These are phyloP conservation scores for Cistogaster globosa DNA, from an alignment of 2,888 invertebrate species.

Conservation along the genomic window DNA sequence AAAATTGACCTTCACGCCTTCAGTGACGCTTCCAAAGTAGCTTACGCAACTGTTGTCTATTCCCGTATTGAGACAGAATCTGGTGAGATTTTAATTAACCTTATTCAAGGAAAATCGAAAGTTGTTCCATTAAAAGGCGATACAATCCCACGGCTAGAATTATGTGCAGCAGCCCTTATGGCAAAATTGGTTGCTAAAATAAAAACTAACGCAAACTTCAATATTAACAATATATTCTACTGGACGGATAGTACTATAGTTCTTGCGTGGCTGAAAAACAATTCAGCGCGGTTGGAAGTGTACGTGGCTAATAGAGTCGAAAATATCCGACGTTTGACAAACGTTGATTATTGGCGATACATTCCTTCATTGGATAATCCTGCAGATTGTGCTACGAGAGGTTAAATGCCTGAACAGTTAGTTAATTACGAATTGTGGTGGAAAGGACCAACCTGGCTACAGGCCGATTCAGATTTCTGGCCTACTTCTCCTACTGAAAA, in stretches of 20 bases:
- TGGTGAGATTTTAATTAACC: slow-evolving; percentile 9
- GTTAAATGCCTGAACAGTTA: background rate
- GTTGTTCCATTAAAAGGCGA: slow-evolving; percentile 28
- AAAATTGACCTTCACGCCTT: slow-evolving; percentile 58
- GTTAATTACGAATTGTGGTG: slow-evolving; percentile 30
- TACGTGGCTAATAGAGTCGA: slow-evolving; percentile 39
- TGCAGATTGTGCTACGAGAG: too few relatives aligned
- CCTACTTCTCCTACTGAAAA: slow-evolving; percentile 3
- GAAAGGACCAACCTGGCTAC: slow-evolving; percentile 35
- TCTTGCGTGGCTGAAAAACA: slow-evolving; percentile 47
- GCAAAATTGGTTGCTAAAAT: slow-evolving; percentile 13
- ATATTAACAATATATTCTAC: slow-evolving; percentile 1
- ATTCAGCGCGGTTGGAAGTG: slow-evolving; percentile 22
- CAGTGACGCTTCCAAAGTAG: slow-evolving; percentile 58
- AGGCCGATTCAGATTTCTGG: background rate
- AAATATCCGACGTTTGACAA: slow-evolving; percentile 10
- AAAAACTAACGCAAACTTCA: too few relatives aligned
- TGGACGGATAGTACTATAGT: slow-evolving; percentile 47
- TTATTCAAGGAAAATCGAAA: slow-evolving; percentile 41
- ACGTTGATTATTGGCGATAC: slow-evolving; percentile 7
- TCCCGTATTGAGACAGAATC: slow-evolving; percentile 32
- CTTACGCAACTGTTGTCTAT: slow-evolving; percentile 60
- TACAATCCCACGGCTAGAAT: slow-evolving; percentile 28
- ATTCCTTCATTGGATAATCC: too few relatives aligned
- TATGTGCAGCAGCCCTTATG: slow-evolving; percentile 16